Evolutionary conservation across 2,797 vertebrate genomes (phyloP).

Genomic region (Phataginus tetradactyla): DNA sequence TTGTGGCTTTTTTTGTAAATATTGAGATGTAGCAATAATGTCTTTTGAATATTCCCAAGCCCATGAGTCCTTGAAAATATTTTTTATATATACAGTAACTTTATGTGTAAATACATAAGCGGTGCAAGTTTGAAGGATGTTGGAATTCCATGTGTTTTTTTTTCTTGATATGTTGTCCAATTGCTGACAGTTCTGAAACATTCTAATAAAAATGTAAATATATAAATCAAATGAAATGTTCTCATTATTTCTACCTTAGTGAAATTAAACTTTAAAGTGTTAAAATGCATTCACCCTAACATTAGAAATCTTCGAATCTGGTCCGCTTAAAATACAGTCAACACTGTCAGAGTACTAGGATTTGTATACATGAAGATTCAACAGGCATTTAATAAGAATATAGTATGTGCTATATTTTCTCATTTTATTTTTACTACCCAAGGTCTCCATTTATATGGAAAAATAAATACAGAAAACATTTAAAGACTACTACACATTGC

Average conservation of each 20-base stretch:
- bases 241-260: neutral
- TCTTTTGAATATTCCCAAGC: slow-evolving; percentile 87
- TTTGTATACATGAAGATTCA: neutral
- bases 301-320: neutral
- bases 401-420: neutral
- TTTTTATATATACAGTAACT: slow-evolving; percentile 88
- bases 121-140: slow-evolving; percentile 74
- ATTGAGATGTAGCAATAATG: slow-evolving; percentile 90
- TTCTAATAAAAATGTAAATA: slow-evolving; percentile 91
- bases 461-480: neutral
- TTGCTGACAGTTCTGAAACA: slow-evolving; percentile 85
- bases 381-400: slow-evolving; percentile 3
- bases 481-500: neutral
- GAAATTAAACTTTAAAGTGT: neutral
- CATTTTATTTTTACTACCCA: neutral
- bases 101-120: slow-evolving; percentile 89
- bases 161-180: slow-evolving; percentile 82
- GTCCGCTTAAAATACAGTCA: neutral
- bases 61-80: slow-evolving; percentile 88
- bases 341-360: neutral
- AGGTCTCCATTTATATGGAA: slow-evolving; percentile 35
- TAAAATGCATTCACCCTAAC: neutral
- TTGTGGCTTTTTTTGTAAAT: slow-evolving; percentile 88
- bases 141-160: slow-evolving; percentile 79
- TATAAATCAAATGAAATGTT: slow-evolving; percentile 60